Evolutionary conservation across 2,797 vertebrate species (phyloP).

Genomic region (Sternotherus odoratus): DNA sequence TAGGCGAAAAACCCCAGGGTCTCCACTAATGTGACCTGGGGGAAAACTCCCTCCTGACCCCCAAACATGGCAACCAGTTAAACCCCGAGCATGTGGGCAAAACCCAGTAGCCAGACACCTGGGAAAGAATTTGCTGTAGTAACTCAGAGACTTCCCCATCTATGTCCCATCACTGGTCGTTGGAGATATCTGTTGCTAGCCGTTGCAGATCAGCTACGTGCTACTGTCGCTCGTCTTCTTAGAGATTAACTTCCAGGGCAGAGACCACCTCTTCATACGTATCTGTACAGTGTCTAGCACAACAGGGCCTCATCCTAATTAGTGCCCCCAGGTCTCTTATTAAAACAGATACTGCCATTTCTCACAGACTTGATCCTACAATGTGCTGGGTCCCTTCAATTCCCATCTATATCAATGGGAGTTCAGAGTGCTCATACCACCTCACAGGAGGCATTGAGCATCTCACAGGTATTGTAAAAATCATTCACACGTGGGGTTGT

Average conservation of each 20-base stretch:
- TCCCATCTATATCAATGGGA: background rate
- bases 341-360: background rate
- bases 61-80: background rate
- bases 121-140: background rate
- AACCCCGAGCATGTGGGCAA: background rate
- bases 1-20: background rate
- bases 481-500: background rate
- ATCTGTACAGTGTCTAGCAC: slow-evolving; percentile 30
- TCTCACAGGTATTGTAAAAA: background rate
- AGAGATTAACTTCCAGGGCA: background rate
- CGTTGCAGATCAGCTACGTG: background rate
- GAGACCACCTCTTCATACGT: slow-evolving; percentile 10
- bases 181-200: background rate
- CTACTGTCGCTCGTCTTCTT: background rate
- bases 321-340: background rate
- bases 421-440: background rate
- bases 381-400: background rate
- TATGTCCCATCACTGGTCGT: background rate
- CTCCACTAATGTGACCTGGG: background rate
- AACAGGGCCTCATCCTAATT: slow-evolving; percentile 25
- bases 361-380: background rate
- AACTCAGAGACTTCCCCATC: background rate
- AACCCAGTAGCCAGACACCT: background rate
- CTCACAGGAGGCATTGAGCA: background rate
- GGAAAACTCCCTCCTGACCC: background rate